Base-by-base conservation (phyloP, 2,888 invertebrate genomes). In the Eledone cirrhosa region DNA sequence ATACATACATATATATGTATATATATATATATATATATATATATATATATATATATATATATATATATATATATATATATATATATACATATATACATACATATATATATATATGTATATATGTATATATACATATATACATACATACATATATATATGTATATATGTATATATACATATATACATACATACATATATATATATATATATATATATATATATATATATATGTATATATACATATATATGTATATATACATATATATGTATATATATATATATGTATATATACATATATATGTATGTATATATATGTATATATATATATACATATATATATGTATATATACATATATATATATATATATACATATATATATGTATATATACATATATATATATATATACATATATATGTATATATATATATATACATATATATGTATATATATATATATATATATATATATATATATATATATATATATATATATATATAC, bases 21-120 rank as follows among this genome's bases (percentile, higher is more conserved):
- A 59, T 8, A 59, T 59, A 59, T 59, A 59, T 59, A 59, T 59
- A 59, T 59, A 59, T 8, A 59, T 59, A 59, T 59, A 59, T 59
- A 5, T 8, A 59, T 59, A 59, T 59, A 59, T 59, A 59, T 59
- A 59, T 59, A 59, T 59, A 59, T 8, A 59, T 59, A 59, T 59
- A 59, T 59, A 59, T 59, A 59, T 8, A 59, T 8, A 59, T 59
- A 59, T 59, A 5, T 8, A 59, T 59, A 59, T 59, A 59, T 59
- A 59, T 59, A 59, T 5, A 59, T 59, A 5, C 59, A 59, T 59
- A 59, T 59, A 59, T 59, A 59, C n/a, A 59, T 59, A 59, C 11
- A 59, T 59, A 5, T 8, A 59, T 59, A 59, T 59, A 59, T 59
- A 59, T 59, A 59, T 8, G n/a, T 59, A 59, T 8, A 5, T 8